Conservation (phyloP, 2,113 vertebrate species). For the Henicopernis longicauda region DNA sequence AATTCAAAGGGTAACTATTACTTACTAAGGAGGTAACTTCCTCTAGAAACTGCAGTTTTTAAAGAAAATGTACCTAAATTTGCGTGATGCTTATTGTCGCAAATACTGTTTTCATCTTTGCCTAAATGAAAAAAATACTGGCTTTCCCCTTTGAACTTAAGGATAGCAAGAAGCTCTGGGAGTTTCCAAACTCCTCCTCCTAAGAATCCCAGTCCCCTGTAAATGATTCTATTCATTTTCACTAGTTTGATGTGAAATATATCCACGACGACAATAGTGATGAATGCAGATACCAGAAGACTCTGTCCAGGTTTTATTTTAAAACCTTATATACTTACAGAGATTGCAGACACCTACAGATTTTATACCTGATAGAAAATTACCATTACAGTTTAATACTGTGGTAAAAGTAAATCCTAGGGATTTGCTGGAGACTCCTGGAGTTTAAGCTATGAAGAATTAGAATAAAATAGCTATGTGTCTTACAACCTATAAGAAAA, state of each 20-base stretch:
- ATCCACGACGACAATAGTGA: neutral
- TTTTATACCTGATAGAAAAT: conserved; percentile 38
- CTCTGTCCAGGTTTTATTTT: neutral
- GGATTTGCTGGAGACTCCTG: conserved; percentile 14
- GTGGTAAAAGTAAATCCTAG: conserved; percentile 17
- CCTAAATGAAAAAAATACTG: neutral
- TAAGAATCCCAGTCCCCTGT: neutral
- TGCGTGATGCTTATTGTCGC: neutral
- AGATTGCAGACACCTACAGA: conserved; percentile 14
- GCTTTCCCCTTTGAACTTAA: neutral
- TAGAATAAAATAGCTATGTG: conserved; percentile 23
- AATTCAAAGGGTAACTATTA: neutral
- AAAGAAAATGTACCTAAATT: neutral
- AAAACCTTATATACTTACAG: neutral
- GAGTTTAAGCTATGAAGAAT: conserved; percentile 35
- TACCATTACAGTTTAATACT: conserved; percentile 23
- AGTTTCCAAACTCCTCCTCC: neutral
- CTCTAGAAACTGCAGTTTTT: neutral
- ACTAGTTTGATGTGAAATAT: neutral
- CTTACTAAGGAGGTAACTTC: neutral
- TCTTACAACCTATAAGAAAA: neutral
- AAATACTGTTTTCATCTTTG: neutral
- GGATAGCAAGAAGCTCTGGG: neutral
- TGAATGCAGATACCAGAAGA: neutral
- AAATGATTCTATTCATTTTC: neutral